Conservation (phyloP, 2,113 vertebrate species). For the Synodontis membranacea region DNA sequence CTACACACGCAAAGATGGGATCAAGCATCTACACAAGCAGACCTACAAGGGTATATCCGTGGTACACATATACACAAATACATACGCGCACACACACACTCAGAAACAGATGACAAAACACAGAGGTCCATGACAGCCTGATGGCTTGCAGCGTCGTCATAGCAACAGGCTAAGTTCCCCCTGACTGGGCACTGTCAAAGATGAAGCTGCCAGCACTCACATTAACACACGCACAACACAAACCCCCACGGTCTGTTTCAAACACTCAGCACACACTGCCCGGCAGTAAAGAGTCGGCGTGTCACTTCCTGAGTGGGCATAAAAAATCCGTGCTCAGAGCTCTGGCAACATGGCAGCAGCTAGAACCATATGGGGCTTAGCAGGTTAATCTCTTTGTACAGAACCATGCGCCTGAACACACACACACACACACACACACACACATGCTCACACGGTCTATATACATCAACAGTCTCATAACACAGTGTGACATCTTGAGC, state of each 20-base stretch:
- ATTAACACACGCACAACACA: slow-evolving; percentile 35
- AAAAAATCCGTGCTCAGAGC: slow-evolving; percentile 30
- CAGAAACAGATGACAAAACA: background rate
- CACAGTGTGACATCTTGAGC: slow-evolving; percentile 1
- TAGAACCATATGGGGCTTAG: slow-evolving; percentile 46
- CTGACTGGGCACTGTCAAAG: slow-evolving; percentile 14
- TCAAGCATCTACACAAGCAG: background rate
- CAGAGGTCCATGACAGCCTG: slow-evolving; percentile 29
- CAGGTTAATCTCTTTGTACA: slow-evolving; percentile 39
- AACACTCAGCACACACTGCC: slow-evolving; percentile 23
- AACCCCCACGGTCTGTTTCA: slow-evolving; percentile 12
- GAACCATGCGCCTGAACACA: slow-evolving; percentile 1
- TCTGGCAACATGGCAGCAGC: slow-evolving; percentile 26
- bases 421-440: slow-evolving; percentile 20
- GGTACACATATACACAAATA: background rate
- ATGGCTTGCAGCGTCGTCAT: slow-evolving; percentile 53
- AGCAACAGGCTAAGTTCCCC: slow-evolving; percentile 50
- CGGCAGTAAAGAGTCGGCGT: slow-evolving; percentile 37
- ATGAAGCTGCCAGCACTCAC: slow-evolving; percentile 25
- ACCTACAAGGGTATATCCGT: background rate
- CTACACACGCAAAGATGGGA: background rate
- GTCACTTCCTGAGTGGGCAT: slow-evolving; percentile 44
- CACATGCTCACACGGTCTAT: slow-evolving; percentile 2
- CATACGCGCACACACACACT: background rate
- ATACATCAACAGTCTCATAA: slow-evolving; percentile 6